phyloP scores from a whole-genome alignment of 1,140 invertebrate genomes.

The Panonychus citri region DNA sequence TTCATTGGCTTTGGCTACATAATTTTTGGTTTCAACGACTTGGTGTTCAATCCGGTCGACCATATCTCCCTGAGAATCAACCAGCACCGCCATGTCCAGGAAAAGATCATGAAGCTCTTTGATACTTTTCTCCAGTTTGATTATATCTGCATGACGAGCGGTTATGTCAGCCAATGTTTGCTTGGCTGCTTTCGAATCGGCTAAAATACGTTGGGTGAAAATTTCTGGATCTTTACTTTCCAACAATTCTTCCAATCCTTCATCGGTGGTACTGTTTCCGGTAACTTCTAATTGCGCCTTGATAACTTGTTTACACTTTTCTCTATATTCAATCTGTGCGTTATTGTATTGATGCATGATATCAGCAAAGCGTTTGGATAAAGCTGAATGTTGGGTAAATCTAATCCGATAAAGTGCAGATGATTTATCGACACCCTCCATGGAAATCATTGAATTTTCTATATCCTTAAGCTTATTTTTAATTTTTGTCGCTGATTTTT shows the following conservation, averaged over 20 bases:
- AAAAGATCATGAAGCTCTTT: slow-evolving; percentile 1
- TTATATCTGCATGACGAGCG: neutral
- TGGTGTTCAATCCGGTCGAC: neutral
- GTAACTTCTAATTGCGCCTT: slow-evolving; percentile 37
- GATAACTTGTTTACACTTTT: slow-evolving; percentile 36
- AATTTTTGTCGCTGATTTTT: neutral
- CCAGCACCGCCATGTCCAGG: neutral
- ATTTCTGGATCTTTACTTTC: neutral
- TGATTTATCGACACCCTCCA: neutral
- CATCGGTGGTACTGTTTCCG: neutral
- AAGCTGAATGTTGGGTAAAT: slow-evolving; percentile 50
- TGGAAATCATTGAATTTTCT: neutral
- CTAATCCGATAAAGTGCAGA: slow-evolving; percentile 81
- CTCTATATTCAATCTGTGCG: slow-evolving; percentile 37
- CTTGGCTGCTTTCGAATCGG: neutral
- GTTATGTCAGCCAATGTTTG: neutral
- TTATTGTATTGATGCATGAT: slow-evolving; percentile 39
- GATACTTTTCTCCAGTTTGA: neutral
- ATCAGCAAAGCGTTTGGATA: slow-evolving; percentile 34
- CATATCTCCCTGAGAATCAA: neutral
- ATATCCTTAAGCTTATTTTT: neutral
- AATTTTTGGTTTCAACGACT: slow-evolving; percentile 69
- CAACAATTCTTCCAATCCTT: slow-evolving; percentile 1
- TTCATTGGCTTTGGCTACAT: slow-evolving; percentile 94
- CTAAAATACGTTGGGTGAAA: neutral